Base-by-base conservation (phyloP, 1,140 invertebrate species). In the Ericerus pela region DNA sequence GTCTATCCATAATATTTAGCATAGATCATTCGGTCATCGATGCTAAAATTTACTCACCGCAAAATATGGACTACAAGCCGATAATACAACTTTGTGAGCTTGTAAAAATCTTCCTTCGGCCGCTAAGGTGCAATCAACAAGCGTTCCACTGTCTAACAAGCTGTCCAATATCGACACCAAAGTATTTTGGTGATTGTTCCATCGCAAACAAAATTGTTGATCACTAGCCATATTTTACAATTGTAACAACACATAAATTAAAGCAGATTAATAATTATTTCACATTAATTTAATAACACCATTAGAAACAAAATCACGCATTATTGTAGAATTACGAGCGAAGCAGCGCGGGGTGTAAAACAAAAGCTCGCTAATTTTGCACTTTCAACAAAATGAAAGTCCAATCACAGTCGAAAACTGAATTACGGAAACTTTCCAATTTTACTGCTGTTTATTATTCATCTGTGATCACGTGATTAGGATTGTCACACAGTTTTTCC, bases 101-200 rank as follows among this genome's bases (percentile, higher is more conserved):
- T 61, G 57, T 30, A 62, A 54, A 31, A 30, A 58, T 54, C 33
- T 53, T 56, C 61, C 61, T 51, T 62, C 61, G 11, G 61, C 61
- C 20, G 74, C 73, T 28, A 77, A 60, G 18, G 76, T 76, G 14
- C 76, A 74, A 63, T 77, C 76, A 27, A 76, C 73, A 56, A 77
- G 65, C 41, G 68, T 67, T 60, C 74, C 73, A 56, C 68, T 70
- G 51, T 70, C 68, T 36, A 76, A 61, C 29, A 78, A 62, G 41
- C 66, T 66, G 57, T 76, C 73, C 59, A 78, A 76, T 36, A 74
- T 72, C 43, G 72, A 70, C 51, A 75, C 64, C 58, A 77, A 67
- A 20, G 75, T 77, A 27, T 66, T 68, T 62, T 74, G 73, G 63
- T 76, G 75, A 62, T 76, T 75, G 64, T 76, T 76, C 75, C 75